Conservation (phyloP, 1,140 invertebrate species). For the Lepidurus apus region DNA sequence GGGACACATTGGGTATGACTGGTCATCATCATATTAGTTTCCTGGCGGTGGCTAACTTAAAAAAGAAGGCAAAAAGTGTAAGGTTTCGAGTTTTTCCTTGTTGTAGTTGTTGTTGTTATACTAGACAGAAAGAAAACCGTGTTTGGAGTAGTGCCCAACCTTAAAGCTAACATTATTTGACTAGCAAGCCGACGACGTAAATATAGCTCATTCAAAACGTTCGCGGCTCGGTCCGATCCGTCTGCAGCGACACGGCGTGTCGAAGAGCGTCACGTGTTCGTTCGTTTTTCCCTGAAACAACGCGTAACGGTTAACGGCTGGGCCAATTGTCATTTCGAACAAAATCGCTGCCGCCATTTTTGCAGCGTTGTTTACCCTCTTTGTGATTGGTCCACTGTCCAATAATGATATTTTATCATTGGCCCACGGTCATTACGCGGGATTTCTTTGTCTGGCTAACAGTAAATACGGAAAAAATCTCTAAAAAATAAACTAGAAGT, state of each 20-base stretch:
- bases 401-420: too few species aligned
- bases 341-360: neutral
- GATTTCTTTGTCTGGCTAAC: too few species aligned
- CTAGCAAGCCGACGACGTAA: neutral
- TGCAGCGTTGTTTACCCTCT: too few species aligned
- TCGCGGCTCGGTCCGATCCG: too few species aligned
- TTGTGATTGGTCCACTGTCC: too few species aligned
- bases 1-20: neutral
- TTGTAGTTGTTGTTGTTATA: neutral
- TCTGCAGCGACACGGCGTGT: too few species aligned
- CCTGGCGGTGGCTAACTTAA: neutral
- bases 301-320: neutral
- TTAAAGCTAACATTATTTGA: slow-evolving; percentile 30
- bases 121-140: neutral
- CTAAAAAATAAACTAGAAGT: neutral
- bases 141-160: slow-evolving; percentile 31
- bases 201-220: too few species aligned
- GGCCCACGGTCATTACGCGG: too few species aligned
- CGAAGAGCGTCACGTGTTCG: too few species aligned
- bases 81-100: neutral
- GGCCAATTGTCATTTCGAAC: neutral
- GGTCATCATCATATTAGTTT: neutral
- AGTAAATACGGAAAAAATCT: neutral
- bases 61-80: neutral
- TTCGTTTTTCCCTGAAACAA: too few species aligned